Base-by-base conservation (phyloP, 2,888 invertebrate species). In the Carpatolechia fugitivella region DNA sequence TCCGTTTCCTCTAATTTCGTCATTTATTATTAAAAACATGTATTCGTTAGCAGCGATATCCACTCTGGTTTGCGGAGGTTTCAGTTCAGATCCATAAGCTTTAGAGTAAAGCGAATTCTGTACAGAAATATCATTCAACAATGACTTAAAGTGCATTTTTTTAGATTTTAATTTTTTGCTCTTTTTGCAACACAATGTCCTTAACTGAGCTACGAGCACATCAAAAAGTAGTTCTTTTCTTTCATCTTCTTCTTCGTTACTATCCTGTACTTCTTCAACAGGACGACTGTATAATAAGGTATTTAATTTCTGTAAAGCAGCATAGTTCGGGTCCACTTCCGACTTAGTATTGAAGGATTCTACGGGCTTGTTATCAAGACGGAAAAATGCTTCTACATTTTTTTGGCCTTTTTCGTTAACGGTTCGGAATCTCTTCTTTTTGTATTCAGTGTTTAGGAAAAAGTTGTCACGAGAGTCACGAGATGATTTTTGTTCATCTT, bases 11-110 rank as follows among this genome's bases (percentile, higher is more conserved):
- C 74, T 80, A 35, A 90, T 76, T 73, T 88, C 89, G 38, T 90
- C 89, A 61, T 89, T 89, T 40, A 89, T 66, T 29, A 90, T 76
- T 52, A 90, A 66, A 69, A 89, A 89, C 74, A 90, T 80, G 50
- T 81, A 79, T 70, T 89, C 85, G 50, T 69, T 65, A 13, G 63
- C 63, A 40, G 60, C 54, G 30, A 64, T 64, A 11, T 55, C 57
- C 5, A 16, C 20, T 38, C 3, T 49, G 10, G 8, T 1, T 24
- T 40, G 47, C 0, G 40, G 11, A 2, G 33, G 35, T 36, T 55
- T 36, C 10, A 35, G 1, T 6, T 53, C 38, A 5, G 52, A 7
- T 5, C 24, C 31, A 30, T 29, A 40, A 1, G 41, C 10, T 31
- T 52, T 52, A 30, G 40, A 20, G 18, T 38, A 41, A 0, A 47